A percentile compares a stretch with the other conserved stretches of the same genome.
phyloP scores from a whole-genome alignment of 2,113 vertebrate species.

The Marcusenius ussheri region DNA sequence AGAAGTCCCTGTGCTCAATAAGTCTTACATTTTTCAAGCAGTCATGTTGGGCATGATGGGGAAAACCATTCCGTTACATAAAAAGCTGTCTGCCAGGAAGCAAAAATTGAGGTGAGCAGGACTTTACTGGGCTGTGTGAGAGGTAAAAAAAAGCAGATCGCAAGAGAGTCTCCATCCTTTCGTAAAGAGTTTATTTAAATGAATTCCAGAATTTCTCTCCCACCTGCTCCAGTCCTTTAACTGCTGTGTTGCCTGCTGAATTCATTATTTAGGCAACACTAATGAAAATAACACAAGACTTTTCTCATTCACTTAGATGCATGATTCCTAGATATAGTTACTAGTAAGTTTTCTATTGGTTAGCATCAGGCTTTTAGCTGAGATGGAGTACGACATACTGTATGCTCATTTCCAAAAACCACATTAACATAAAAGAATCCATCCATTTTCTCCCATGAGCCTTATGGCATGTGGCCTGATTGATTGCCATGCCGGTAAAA shows the following conservation, averaged over 20 bases:
- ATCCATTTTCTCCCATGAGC: background rate
- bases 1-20: background rate
- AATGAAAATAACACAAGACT: background rate
- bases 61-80: background rate
- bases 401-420: background rate
- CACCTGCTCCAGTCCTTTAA: background rate
- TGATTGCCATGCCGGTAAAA: background rate
- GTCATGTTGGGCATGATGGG: background rate
- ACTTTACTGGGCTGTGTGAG: background rate
- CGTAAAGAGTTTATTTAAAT: background rate
- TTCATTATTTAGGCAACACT: background rate
- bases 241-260: background rate
- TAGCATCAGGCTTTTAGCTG: background rate
- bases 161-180: background rate
- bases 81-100: background rate
- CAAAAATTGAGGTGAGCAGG: background rate
- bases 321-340: background rate
- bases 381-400: background rate
- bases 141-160: background rate
- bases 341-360: background rate
- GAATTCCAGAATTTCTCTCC: background rate
- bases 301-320: background rate
- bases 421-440: background rate
- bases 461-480: background rate
- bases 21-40: background rate